Base-by-base conservation (phyloP, 64 coral and sea anemone genomes). In the Anthopleura sola region DNA sequence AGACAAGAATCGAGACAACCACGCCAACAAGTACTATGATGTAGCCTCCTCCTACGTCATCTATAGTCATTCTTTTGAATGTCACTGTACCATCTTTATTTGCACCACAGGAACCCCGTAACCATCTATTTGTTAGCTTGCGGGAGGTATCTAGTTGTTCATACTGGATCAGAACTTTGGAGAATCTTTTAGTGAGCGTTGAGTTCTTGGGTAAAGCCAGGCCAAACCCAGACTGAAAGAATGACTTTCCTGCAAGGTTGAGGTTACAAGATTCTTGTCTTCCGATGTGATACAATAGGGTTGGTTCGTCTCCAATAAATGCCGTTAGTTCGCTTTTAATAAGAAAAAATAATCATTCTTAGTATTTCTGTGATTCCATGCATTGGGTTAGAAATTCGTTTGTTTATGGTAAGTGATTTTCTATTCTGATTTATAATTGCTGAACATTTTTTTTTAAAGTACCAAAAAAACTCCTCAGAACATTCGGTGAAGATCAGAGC, bases 221-320 rank as follows among this genome's bases (percentile, higher is more conserved):
- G 2, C 74, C 89, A 69, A 91, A 91, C 8, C 89, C 89, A 1
- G 89, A 91, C 6, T 91, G 89, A 38, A 91, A 91, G 75, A 91
- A 91, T 15, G 89, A 49, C 40, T 91, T 91, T 57, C 89, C 89
- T 48, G 78, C 89, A 21, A 91, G 83, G 60, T 81, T 85, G 13
- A 91, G 75, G 6, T 53, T 18, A 40, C 89, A 91, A 36, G 84
- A 71, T 60, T 47, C 4, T 24, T 84, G 49, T 86, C 36, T 76
- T 6, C 83, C 48, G 2, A 84, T 75, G 29, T 64, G 55, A 66
- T 91, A 79, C 51, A 86, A 14, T 47, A 91, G 83, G 4, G 89
- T 91, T 31, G 89, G 89, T 17, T 91, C 53, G 29, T 91, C 89
- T 6, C 82, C 75, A 11, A 91, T 84, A 51, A 91, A 91, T 44